Evolutionary conservation across 2,888 invertebrate genomes (phyloP), one percentile per base, ranked within the genome.

Genomic region (Tanytarsus gracilentus): DNA sequence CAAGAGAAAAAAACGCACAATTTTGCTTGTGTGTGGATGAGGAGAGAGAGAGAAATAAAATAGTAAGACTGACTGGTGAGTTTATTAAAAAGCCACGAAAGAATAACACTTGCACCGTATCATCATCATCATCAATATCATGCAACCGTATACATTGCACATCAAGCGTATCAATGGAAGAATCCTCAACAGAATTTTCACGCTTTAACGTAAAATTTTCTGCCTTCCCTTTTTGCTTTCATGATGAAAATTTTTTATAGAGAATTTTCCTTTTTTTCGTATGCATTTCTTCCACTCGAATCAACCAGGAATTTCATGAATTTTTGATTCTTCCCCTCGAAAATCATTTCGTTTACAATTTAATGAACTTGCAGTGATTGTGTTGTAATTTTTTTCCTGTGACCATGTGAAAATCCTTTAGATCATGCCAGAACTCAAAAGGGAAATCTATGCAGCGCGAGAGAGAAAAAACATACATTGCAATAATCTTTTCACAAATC

Each of bases 101-200:
- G n/a, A 51, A 51, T 30, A 53, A 53, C 53, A 53, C 53, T 53
- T 53, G 53, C 53, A 53, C 50, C 50, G 27, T 50, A 26, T 53
- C 44, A 44, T 29, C 29, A 29, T 44, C n/a, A n/a, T n/a, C n/a
- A n/a, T n/a, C n/a, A n/a, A n/a, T n/a, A n/a, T n/a, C 53, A 30
- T 53, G 53, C 53, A 53, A 53, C 36, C 33, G 33, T 21, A 18
- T 44, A 44, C 16, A 44, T n/a, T n/a, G n/a, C 44, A 44, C 44
- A 27, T 27, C 18, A 52, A 52, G 33, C 52, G 30, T 33, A 33
- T 23, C 53, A 33, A 29, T 26, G 3, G 18, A n/a, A n/a, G n/a
- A 55, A 40, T 33, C 25, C 14, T 39, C 14, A 8, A 55, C 27
- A 21, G 26, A 55, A 55, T 55, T 55, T 55, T 39, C 26, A 55